Evolutionary conservation across 2,888 invertebrate species (phyloP), one percentile per base, ranked within the genome.

Genomic region (Lymantria monacha): DNA sequence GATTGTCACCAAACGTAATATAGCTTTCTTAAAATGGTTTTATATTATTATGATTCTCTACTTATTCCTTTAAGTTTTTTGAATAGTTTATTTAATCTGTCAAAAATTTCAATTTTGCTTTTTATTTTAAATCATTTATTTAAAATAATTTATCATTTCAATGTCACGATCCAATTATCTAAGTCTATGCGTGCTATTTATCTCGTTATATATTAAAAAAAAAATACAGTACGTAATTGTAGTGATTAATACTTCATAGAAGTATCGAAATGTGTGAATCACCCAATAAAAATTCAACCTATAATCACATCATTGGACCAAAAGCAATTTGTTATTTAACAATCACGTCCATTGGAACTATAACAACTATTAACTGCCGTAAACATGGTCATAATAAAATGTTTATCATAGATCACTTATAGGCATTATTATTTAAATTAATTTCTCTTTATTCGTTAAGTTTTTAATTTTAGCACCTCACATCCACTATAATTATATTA

Each of bases 321-420:
- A 56, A 51, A 59, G 54, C 65, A 57, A 61, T 65, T 66, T 63
- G 62, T 63, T 63, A 63, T 62, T 55, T 57, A 61, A 64, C 60
- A 13, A 61, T 50, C 50, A 52, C 42, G 41, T 13, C 50, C 51
- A 55, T 62, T 58, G 46, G 58, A 56, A 55, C 57, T 51, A 55
- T 59, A 57, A 50, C 59, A 54, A 55, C 42, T 54, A 68, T 66
- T 66, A 70, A 62, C 43, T 56, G 43, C 55, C 49, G 62, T 67
- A 66, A 67, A 67, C 41, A 14, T 41, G 41, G 30, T 42, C 5
- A 30, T 42, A 42, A 42, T 42, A 42, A 42, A 42, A 41, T 41
- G 14, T 41, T 41, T 41, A 41, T 41, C 15, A 14, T 41, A 41
- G 13, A 13, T 41, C 41, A 14, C 33, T 41, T 14, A 33, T 14